These are phyloP conservation scores for Deilephila elpenor DNA, from an alignment of 2,888 invertebrate genomes.

Conservation along the genomic window DNA sequence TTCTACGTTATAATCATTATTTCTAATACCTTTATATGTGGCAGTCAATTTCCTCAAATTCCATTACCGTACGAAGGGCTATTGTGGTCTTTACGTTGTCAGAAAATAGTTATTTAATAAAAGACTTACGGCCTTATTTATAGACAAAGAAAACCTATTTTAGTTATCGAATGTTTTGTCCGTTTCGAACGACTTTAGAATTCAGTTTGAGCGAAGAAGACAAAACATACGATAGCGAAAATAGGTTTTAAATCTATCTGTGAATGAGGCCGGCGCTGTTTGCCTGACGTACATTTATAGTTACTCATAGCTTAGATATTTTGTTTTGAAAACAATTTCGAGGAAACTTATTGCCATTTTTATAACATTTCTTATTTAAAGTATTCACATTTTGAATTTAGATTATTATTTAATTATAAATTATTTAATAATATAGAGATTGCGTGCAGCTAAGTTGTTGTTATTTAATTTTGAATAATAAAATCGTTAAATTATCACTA, in stretches of 20 bases:
- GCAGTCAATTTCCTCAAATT: conserved; percentile 35
- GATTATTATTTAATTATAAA: background rate
- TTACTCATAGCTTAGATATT: background rate
- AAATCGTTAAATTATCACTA: too few relatives aligned
- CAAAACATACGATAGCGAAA: too few relatives aligned
- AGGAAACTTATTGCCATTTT: background rate
- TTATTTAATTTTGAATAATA: background rate
- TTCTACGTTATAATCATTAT: conserved; percentile 31
- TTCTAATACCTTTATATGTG: conserved; percentile 28
- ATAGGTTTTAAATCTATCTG: too few relatives aligned
- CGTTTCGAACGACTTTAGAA: too few relatives aligned
- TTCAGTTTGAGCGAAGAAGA: too few relatives aligned
- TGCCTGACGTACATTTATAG: background rate
- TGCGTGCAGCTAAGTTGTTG: background rate
- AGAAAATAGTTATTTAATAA: background rate
- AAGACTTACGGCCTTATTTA: background rate
- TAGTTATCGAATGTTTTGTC: too few relatives aligned
- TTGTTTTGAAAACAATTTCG: background rate
- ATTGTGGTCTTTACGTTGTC: conserved; percentile 35
- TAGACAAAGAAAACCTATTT: too few relatives aligned
- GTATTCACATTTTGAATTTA: background rate
- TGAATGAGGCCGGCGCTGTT: background rate
- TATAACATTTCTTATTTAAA: background rate
- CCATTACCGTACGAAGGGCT: conserved; percentile 39
- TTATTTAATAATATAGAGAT: background rate